Percentiles rank a stretch among this genome's conserved stretches.
Evolutionary conservation across 2,113 vertebrate species (phyloP).

Genomic region (Danio rerio): DNA sequence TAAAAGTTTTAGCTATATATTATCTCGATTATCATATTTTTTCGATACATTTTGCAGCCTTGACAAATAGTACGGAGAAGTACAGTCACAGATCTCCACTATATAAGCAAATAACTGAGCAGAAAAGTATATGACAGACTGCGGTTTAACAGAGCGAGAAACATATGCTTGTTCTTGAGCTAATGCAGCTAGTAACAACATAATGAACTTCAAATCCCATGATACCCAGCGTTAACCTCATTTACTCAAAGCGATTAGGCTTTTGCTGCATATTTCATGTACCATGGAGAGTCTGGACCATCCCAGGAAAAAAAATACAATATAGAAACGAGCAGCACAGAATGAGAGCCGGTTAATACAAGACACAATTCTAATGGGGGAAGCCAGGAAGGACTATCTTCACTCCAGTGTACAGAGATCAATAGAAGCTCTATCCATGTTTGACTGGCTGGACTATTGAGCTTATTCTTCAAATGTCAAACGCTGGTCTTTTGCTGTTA

Average conservation of each 20-base stretch:
- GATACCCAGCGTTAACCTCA: slow-evolving; percentile 34
- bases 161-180: slow-evolving; percentile 42
- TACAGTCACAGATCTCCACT: neutral
- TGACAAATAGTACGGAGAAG: no score
- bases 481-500: slow-evolving; percentile 59
- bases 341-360: slow-evolving; percentile 12
- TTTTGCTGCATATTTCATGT: slow-evolving; percentile 52
- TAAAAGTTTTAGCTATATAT: no score
- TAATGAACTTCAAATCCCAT: slow-evolving; percentile 51
- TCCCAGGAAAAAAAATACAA: slow-evolving; percentile 5
- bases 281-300: neutral
- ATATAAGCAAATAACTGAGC: neutral
- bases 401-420: slow-evolving; percentile 51
- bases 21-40: no score
- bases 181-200: slow-evolving; percentile 48
- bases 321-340: neutral
- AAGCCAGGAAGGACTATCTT: slow-evolving; percentile 38
- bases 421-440: slow-evolving; percentile 58
- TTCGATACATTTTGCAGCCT: no score
- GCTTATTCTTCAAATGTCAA: slow-evolving; percentile 62
- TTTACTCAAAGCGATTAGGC: slow-evolving; percentile 37
- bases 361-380: slow-evolving; percentile 27
- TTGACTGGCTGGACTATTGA: slow-evolving; percentile 57
- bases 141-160: slow-evolving; percentile 37
- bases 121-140: slow-evolving; percentile 37